Evolutionary conservation across 2,113 vertebrate genomes (phyloP).

Genomic region (Tachycineta bicolor): DNA sequence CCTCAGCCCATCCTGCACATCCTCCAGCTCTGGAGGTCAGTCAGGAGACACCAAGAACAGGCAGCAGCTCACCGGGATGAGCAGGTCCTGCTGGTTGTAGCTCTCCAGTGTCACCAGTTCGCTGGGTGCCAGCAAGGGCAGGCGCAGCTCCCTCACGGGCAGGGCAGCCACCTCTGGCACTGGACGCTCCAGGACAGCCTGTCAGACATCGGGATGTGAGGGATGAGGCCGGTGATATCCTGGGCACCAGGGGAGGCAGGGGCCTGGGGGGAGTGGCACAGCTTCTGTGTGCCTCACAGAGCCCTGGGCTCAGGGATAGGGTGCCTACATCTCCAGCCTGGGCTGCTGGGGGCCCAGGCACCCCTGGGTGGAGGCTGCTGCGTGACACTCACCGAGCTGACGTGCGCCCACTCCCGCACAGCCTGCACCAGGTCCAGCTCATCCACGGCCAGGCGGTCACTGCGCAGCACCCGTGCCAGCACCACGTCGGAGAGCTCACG

Average conservation of each 20-base stretch:
- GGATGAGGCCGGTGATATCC: neutral
- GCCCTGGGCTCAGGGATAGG: neutral
- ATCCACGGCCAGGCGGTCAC: slow-evolving; percentile 69
- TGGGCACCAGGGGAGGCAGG: neutral
- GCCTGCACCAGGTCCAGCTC: slow-evolving; percentile 76
- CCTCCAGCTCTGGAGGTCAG: neutral
- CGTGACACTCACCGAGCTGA: slow-evolving; percentile 75
- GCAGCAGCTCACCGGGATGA: slow-evolving; percentile 76
- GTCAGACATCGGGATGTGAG: slow-evolving; percentile 28
- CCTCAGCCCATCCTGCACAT: neutral
- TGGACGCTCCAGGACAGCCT: slow-evolving; percentile 76
- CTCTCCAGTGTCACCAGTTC: slow-evolving; percentile 78
- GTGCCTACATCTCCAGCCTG: neutral
- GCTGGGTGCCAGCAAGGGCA: slow-evolving; percentile 74
- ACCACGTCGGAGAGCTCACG: slow-evolving; percentile 75
- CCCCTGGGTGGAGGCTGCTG: neutral
- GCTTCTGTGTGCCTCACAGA: neutral
- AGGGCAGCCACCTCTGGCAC: slow-evolving; percentile 71
- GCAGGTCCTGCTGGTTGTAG: slow-evolving; percentile 73
- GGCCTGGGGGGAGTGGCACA: too few relatives aligned
- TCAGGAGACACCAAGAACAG: neutral
- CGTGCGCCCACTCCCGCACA: slow-evolving; percentile 78
- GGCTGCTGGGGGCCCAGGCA: neutral
- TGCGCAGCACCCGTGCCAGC: slow-evolving; percentile 69
- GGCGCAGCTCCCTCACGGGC: slow-evolving; percentile 72